phyloP scores from a whole-genome alignment of 2,888 invertebrate species.

The Pheosia tremula region DNA sequence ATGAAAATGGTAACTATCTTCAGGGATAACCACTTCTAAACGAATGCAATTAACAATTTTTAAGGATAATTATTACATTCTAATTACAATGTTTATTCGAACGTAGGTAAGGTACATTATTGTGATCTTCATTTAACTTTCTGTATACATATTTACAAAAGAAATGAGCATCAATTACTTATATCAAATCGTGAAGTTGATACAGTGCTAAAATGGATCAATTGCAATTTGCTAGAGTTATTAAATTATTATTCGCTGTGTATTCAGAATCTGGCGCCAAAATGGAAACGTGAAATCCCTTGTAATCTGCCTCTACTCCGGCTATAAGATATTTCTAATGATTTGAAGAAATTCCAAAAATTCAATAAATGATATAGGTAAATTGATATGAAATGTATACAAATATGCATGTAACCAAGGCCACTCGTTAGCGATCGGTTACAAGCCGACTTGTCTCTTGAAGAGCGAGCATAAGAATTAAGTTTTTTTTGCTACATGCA shows the following conservation, averaged over 20 bases:
- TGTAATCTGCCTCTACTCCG: conserved; percentile 72
- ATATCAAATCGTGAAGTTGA: conserved; percentile 6
- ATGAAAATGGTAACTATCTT: conserved; percentile 83
- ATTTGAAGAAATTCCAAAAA: conserved; percentile 67
- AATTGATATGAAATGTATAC: conserved; percentile 66
- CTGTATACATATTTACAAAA: conserved; percentile 24
- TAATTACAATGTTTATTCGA: conserved; percentile 29
- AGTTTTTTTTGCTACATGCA: conserved; percentile 52
- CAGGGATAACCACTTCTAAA: conserved; percentile 77
- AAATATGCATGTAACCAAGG: conserved; percentile 82
- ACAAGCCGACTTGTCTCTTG: conserved; percentile 71
- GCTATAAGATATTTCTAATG: conserved; percentile 67
- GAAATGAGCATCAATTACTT: conserved; percentile 23
- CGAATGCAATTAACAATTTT: conserved; percentile 36
- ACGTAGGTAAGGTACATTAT: conserved; percentile 8
- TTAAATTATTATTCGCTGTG: conserved; percentile 20
- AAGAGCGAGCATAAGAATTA: conserved; percentile 57
- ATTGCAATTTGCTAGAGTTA: not conserved
- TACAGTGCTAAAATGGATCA: not conserved
- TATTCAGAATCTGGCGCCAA: conserved; percentile 23
- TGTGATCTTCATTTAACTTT: conserved; percentile 21
- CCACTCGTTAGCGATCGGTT: conserved; percentile 66
- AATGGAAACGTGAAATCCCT: conserved; percentile 68
- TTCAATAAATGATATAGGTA: conserved; percentile 55
- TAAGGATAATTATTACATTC: conserved; percentile 29